These are phyloP conservation scores for Stichopus horrens DNA, from an alignment of 53 echinoderm and acorn worm genomes.

Conservation along the genomic window DNA sequence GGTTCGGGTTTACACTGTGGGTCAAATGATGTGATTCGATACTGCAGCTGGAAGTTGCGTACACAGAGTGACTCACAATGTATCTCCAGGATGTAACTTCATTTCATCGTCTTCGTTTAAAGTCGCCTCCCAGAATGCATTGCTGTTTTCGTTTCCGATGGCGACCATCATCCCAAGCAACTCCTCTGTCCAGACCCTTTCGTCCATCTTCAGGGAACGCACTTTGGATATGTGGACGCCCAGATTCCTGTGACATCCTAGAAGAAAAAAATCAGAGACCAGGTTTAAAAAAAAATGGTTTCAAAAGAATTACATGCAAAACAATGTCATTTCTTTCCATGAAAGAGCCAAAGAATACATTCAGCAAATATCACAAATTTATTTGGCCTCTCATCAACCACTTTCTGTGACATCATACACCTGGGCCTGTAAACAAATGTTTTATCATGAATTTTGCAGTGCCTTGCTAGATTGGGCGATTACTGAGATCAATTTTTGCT, in stretches of 20 bases:
- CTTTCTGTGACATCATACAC: background rate
- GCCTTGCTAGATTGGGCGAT: background rate
- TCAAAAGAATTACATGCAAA: too few species aligned
- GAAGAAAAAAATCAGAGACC: too few species aligned
- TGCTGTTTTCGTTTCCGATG: conserved; percentile 69
- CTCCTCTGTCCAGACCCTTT: conserved; percentile 72
- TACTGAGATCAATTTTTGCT: too few species aligned
- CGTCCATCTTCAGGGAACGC: conserved; percentile 92
- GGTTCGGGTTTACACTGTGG: too few species aligned
- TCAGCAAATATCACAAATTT: too few species aligned
- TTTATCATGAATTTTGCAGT: background rate
- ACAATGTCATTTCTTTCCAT: too few species aligned
- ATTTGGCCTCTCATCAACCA: too few species aligned
- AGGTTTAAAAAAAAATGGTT: too few species aligned
- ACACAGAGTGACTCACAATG: conserved; percentile 65
- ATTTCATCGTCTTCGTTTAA: conserved; percentile 50
- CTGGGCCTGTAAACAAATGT: too few species aligned
- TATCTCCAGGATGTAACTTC: conserved; percentile 82
- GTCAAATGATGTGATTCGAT: too few species aligned
- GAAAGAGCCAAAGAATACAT: too few species aligned
- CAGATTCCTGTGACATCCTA: conserved; percentile 84
- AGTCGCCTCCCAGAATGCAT: conserved; percentile 80
- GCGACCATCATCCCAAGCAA: conserved; percentile 71
- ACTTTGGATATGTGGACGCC: conserved; percentile 94
- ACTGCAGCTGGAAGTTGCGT: background rate